A percentile compares a stretch with the other conserved stretches of the same genome.
Conservation (phyloP, 2,888 invertebrate genomes). For the Cosmopolites sordidus region DNA sequence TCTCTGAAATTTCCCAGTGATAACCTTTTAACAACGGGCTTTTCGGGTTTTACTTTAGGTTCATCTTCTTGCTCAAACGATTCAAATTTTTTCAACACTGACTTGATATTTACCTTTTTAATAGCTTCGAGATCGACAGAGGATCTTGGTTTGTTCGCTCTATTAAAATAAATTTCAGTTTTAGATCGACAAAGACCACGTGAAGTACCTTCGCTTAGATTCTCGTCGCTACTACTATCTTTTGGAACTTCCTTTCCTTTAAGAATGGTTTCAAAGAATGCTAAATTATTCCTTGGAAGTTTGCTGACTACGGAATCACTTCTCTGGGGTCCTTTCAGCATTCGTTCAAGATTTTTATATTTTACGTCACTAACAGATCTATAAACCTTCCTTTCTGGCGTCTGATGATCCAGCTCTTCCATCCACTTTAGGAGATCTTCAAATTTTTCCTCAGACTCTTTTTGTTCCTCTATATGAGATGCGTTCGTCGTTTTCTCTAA, state of each 20-base stretch:
- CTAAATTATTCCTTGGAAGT: slow-evolving; percentile 45
- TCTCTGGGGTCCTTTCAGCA: slow-evolving; percentile 40
- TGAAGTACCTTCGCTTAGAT: slow-evolving; percentile 18
- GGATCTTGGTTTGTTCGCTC: slow-evolving; percentile 31
- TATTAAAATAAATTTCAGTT: slow-evolving; percentile 43
- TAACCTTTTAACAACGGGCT: slow-evolving; percentile 13
- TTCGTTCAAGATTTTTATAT: slow-evolving; percentile 45
- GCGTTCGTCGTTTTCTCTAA: slow-evolving; percentile 35
- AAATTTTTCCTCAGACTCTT: slow-evolving; percentile 42
- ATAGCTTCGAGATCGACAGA: slow-evolving; percentile 46
- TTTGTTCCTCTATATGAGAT: slow-evolving; percentile 16
- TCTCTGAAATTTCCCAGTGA: slow-evolving; percentile 19
- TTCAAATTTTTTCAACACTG: slow-evolving; percentile 46
- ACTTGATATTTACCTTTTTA: slow-evolving; percentile 46
- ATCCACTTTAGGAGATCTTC: slow-evolving; percentile 48
- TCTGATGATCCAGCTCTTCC: slow-evolving; percentile 45
- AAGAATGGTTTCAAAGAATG: slow-evolving; percentile 45
- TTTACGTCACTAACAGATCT: slow-evolving; percentile 44
- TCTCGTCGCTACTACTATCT: slow-evolving; percentile 30
- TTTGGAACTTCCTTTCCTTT: slow-evolving; percentile 39
- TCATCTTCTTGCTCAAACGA: slow-evolving; percentile 29
- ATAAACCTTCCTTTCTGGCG: slow-evolving; percentile 38
- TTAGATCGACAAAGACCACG: slow-evolving; percentile 42
- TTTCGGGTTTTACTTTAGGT: slow-evolving; percentile 14
- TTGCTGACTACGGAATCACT: slow-evolving; percentile 41